Percentiles rank a stretch among this genome's conserved stretches.
Conservation (phyloP, 2,113 vertebrate genomes). For the Rhinoderma darwinii region DNA sequence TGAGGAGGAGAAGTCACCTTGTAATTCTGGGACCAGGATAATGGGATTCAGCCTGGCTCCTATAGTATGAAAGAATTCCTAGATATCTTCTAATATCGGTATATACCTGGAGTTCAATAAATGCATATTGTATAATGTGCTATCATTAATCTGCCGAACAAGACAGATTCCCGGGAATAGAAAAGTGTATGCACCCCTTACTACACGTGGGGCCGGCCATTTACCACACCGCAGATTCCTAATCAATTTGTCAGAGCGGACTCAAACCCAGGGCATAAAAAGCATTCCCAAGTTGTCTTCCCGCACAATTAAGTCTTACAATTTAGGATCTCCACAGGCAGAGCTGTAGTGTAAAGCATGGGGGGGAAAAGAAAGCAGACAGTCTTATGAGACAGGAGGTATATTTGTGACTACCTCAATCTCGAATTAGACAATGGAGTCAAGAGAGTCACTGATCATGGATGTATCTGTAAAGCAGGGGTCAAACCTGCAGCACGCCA, state of each 20-base stretch:
- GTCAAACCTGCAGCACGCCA: too few relatives aligned
- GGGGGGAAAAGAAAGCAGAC: too few relatives aligned
- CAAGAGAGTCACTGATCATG: too few relatives aligned
- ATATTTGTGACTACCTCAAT: too few relatives aligned
- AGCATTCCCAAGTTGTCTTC: too few relatives aligned
- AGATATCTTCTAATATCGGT: neutral
- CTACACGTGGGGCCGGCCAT: neutral
- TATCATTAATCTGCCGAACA: neutral
- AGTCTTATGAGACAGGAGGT: too few relatives aligned
- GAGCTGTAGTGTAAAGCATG: too few relatives aligned
- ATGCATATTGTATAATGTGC: constrained; percentile 13
- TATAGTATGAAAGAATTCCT: neutral
- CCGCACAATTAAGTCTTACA: too few relatives aligned
- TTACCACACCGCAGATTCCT: neutral
- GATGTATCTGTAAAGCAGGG: too few relatives aligned
- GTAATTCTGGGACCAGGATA: neutral
- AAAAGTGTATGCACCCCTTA: neutral
- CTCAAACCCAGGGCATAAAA: neutral
- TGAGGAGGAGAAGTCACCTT: neutral
- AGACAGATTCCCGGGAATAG: constrained; percentile 6
- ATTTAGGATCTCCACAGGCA: too few relatives aligned
- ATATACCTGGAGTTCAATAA: neutral
- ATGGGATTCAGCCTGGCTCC: neutral
- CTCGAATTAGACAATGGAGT: too few relatives aligned
- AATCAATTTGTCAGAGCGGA: neutral